Percentiles rank a stretch among this genome's conserved stretches.
Evolutionary conservation across 2,888 invertebrate species (phyloP).

Genomic region (Tipula vernalis): DNA sequence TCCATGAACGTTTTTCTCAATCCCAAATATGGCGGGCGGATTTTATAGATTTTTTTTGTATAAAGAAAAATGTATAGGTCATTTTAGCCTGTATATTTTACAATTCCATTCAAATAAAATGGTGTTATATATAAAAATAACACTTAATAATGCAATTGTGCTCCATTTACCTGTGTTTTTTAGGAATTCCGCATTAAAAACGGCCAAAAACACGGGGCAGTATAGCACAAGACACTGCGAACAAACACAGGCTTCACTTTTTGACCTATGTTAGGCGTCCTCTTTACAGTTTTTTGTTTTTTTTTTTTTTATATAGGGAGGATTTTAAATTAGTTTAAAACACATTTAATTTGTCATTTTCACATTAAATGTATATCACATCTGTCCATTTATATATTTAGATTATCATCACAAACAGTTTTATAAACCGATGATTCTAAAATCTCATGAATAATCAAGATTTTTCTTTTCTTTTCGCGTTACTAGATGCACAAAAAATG

Average conservation of each 20-base stretch:
- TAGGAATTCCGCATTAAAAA: slow-evolving; percentile 36
- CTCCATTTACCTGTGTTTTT: slow-evolving; percentile 35
- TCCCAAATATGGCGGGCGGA: slow-evolving; percentile 17
- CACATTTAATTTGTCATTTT: slow-evolving; percentile 11
- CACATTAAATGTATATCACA: slow-evolving; percentile 12
- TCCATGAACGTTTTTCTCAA: not conserved
- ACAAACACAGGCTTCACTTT: slow-evolving; percentile 36
- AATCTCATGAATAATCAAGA: slow-evolving; percentile 9
- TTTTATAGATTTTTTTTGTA: slow-evolving; percentile 6
- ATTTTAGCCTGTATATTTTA: slow-evolving; percentile 7
- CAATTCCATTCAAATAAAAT: slow-evolving; percentile 11
- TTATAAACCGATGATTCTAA: slow-evolving; percentile 10
- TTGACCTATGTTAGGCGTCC: slow-evolving; percentile 13
- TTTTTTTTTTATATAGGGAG: not conserved
- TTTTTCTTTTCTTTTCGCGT: not conserved
- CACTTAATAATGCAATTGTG: slow-evolving; percentile 39
- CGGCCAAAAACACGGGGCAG: slow-evolving; percentile 38
- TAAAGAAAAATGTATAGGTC: slow-evolving; percentile 28
- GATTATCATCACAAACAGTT: slow-evolving; percentile 7
- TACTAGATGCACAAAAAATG: slow-evolving; percentile 11
- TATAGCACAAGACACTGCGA: slow-evolving; percentile 40
- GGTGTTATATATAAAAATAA: slow-evolving; percentile 32
- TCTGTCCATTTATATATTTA: slow-evolving; percentile 9
- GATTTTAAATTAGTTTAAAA: not conserved
- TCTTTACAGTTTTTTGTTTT: slow-evolving; percentile 9